Evolutionary conservation across 2,888 invertebrate genomes (phyloP), one percentile per base, ranked within the genome.

Genomic region (Pimpla rufipes): DNA sequence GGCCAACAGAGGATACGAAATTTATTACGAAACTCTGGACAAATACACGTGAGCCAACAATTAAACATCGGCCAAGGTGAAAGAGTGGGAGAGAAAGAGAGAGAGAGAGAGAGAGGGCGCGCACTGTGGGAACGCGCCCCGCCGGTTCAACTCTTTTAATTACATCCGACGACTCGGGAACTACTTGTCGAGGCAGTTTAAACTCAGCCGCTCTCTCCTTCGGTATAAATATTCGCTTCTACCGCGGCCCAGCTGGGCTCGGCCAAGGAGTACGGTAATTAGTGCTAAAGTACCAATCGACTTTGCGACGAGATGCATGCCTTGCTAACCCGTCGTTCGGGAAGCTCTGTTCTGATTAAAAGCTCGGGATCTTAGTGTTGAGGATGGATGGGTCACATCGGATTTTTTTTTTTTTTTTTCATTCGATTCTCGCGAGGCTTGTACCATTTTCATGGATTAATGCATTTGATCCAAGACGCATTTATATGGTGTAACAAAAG

Each of bases 1-100:
- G 29, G n/a, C 75, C 21, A 62, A n/a, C 57, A n/a, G 73, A 55
- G 71, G 77, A 77, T 81, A 23, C 29, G 40, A 77, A 81, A 81
- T 81, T 81, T 81, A 81, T 81, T 81, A 73, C 76, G 76, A 77
- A 77, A 81, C 76, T 67, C 76, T 23, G 76, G 10, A 71, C 66
- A 77, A 77, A 81, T 76, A 77, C 50, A 71, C 66, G 66, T 11
- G 50, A 57, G 45, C 71, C 23, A 71, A 77, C 75, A 81, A 81
- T 76, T 73, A 77, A 81, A 67, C 47, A 47, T 77, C 40, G 40
- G 16, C 23, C 47, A 55, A 71, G 47, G 74, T 40, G 29, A 52
- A 62, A 37, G 37, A n/a, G 23, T n/a, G 10, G 47, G 35, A 11
- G 5, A 10, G 13, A 29, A 5, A 5, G 29, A 29, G 29, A 29